Base-by-base conservation (phyloP, 2,113 vertebrate genomes). In the Carassius gibelio region DNA sequence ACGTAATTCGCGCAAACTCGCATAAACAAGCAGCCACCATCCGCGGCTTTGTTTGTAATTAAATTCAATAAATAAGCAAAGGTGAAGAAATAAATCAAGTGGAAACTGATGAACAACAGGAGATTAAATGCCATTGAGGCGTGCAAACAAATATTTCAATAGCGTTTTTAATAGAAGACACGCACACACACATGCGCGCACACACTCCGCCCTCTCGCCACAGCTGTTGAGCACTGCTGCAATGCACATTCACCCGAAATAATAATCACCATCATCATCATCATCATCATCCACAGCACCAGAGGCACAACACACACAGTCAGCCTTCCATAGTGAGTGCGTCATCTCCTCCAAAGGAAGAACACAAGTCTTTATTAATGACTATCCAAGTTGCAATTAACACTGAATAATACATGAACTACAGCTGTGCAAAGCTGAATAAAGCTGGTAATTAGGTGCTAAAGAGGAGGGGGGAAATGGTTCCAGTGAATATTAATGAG, bases 61-160 rank as follows among this genome's bases (percentile, higher is more conserved):
- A 95, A 95, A 95, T 94, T 94, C 94, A 94, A 94, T 94, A 94
- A 94, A 94, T 94, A 93, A 93, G 91, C 90, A 89, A 95, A 94
- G 94, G 93, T 95, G 94, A 95, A 93, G 93, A 93, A 95, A 95
- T 94, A 94, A 94, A 95, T 95, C 94, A 95, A 93, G 94, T 89
- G 90, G 92, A 94, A 94, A 94, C 93, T 94, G 94, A 95, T 95
- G 93, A 95, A 95, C 95, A 95, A 94, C 91, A 88, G 93, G 94
- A 94, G 95, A 95, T 93, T 94, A 94, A 95, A 95, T 92, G 93
- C 93, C 94, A 94, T 90, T 93, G 94, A 95, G 93, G 91, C 92
- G 83, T 94, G 93, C 94, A 93, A 93, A 94, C 93, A 94, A 94
- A 94, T 95, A 94, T 93, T 95, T 94, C 93, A 94, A 93, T 92